Evolutionary conservation across 2,888 invertebrate species (phyloP).

Genomic region (Agonum fuliginosum): DNA sequence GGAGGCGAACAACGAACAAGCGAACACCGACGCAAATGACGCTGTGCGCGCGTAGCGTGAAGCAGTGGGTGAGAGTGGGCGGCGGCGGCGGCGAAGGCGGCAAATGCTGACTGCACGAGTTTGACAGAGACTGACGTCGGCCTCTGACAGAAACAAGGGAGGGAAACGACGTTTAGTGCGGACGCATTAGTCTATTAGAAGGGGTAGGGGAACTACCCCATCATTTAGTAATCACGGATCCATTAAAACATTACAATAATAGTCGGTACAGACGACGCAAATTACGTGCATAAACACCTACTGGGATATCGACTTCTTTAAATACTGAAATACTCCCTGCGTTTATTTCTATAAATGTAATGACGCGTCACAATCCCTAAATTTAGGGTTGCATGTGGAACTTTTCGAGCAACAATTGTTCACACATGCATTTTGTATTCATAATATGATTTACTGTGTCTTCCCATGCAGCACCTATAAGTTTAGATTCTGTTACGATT

Average conservation of each 20-base stretch:
- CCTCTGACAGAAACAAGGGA: constrained; percentile 39
- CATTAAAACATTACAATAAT: constrained; percentile 71
- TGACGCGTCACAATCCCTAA: background rate
- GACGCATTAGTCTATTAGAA: constrained; percentile 69
- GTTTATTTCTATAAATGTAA: constrained; percentile 10
- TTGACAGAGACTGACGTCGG: constrained; percentile 24
- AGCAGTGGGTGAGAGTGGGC: constrained; percentile 3
- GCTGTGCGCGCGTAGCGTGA: background rate
- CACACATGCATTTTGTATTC: background rate
- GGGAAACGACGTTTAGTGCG: constrained; percentile 56
- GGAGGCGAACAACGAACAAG: background rate
- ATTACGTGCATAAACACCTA: constrained; percentile 55
- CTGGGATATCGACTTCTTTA: constrained; percentile 29
- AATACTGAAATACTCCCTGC: constrained; percentile 26
- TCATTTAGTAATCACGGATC: constrained; percentile 70
- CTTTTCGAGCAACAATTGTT: background rate
- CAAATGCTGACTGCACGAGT: constrained; percentile 31
- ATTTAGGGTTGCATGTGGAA: constrained; percentile 1
- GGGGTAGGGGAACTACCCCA: constrained; percentile 68
- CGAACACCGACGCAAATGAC: background rate
- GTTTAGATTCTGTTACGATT: too few relatives aligned
- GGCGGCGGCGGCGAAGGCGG: too few relatives aligned
- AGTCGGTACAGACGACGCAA: constrained; percentile 62
- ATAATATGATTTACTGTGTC: too few relatives aligned
- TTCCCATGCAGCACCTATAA: too few relatives aligned